These are phyloP conservation scores for Aradophagus sp. DNA, from an alignment of 1,140 invertebrate genomes.

Conservation along the genomic window DNA sequence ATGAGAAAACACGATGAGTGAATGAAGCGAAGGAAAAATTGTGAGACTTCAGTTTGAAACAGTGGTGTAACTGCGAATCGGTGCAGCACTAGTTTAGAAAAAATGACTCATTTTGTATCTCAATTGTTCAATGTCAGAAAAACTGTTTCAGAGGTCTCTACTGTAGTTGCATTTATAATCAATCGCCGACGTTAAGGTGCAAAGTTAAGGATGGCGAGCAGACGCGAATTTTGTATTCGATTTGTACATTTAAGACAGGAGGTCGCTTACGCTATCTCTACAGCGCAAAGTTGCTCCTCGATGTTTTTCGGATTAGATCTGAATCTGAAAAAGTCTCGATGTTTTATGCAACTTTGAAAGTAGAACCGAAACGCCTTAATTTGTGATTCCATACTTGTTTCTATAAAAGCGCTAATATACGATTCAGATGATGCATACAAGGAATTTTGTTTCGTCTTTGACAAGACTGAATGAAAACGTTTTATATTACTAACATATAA, in stretches of 20 bases:
- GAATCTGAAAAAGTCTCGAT: constrained; percentile 6
- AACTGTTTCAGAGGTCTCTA: constrained; percentile 10
- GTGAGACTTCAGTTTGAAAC: no score
- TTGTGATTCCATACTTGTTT: constrained; percentile 23
- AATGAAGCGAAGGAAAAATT: neutral
- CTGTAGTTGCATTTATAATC: constrained; percentile 30
- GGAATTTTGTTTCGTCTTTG: no score
- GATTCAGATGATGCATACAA: no score
- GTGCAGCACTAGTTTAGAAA: no score
- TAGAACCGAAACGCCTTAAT: constrained; percentile 53
- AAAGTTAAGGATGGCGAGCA: no score
- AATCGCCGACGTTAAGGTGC: constrained; percentile 11
- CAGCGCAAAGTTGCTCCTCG: constrained; percentile 8
- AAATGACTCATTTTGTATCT: constrained; percentile 17
- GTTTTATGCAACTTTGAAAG: constrained; percentile 6
- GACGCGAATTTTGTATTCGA: no score
- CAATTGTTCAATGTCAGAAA: constrained; percentile 4
- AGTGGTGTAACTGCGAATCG: neutral
- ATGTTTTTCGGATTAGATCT: constrained; percentile 6
- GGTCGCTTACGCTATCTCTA: constrained; percentile 1
- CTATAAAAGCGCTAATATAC: neutral
- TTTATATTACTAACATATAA: no score
- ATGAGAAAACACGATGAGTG: neutral
- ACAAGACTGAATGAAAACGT: no score
- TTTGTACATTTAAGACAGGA: constrained; percentile 6